Evolutionary conservation across 2,888 invertebrate genomes (phyloP), one percentile per base, ranked within the genome.

Genomic region (Lordiphosa andalusiaca): DNA sequence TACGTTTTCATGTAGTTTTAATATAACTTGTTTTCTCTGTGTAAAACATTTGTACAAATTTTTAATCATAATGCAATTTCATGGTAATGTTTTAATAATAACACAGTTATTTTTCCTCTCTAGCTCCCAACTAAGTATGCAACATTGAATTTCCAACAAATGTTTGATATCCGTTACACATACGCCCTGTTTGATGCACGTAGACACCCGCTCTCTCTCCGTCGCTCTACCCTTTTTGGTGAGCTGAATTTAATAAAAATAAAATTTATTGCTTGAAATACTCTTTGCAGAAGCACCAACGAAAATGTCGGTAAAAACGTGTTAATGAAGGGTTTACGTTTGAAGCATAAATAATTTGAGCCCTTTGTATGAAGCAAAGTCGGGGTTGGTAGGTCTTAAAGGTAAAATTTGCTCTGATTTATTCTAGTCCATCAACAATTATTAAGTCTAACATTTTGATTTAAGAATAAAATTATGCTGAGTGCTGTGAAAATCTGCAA

Each of bases 341-440:
- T 25, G 30, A 25, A 16, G 38, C 42, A 60, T 48, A 60, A 47
- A 48, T 60, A 38, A 53, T 60, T 33, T 35, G 13, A n/a, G 41
- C 53, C 53, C 60, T 9, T 60, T 37, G 60, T 53, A 61, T 7
- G 1, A 25, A 25, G 2, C 7, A 25, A n/a, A n/a, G n/a, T n/a
- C n/a, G 25, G 6, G 6, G 5, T 6, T 6, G 23, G 21, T 21
- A 0, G 21, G 4, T 23, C 6, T 23, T 19, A 19, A 19, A 19
- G 19, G 19, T 19, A 4, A 19, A 19, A 19, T 19, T 23, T 5
- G 5, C 1, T 5, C 2, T 25, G 25, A 25, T 25, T 25, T 7
- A 25, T 25, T 25, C 25, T 25, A 25, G 6, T 25, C 25, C 25
- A 25, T 25, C 25, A 25, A 30, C 30, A 10, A 9, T 30, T 30